Percentiles rank a stretch among this genome's conserved stretches.
Evolutionary conservation across 2,113 vertebrate genomes (phyloP).

Genomic region (Podiceps cristatus): DNA sequence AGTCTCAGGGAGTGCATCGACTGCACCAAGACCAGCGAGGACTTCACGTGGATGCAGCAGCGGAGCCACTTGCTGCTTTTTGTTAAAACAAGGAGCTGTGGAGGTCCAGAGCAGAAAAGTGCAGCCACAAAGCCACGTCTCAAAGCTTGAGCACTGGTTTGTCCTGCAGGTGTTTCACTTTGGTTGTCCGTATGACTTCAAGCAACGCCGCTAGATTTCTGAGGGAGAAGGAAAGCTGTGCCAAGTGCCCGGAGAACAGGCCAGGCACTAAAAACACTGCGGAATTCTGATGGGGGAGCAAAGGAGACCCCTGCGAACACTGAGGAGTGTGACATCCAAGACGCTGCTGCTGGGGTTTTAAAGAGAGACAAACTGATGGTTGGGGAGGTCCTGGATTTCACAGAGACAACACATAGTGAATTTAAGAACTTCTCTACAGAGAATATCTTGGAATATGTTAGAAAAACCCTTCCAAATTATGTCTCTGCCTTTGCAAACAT

Average conservation of each 20-base stretch:
- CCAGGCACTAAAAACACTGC: background rate
- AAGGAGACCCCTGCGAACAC: background rate
- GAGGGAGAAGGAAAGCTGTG: background rate
- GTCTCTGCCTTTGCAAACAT: constrained; percentile 68
- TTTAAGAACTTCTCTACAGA: constrained; percentile 58
- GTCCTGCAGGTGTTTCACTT: constrained; percentile 1
- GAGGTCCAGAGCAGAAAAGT: background rate
- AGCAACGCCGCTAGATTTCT: background rate
- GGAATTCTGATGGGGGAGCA: background rate
- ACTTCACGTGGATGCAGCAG: constrained; percentile 34
- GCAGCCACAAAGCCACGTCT: background rate
- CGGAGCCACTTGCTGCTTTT: constrained; percentile 45
- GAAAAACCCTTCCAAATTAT: constrained; percentile 42
- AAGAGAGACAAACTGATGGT: background rate
- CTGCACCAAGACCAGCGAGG: background rate
- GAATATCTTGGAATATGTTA: constrained; percentile 8
- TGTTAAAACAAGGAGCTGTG: constrained; percentile 58
- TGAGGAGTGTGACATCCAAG: background rate
- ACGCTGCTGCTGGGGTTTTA: background rate
- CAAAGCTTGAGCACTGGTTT: constrained; percentile 41
- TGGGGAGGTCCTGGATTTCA: constrained; percentile 55
- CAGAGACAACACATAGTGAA: constrained; percentile 42
- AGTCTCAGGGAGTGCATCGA: constrained; percentile 13
- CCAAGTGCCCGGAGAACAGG: background rate
- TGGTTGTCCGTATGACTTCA: background rate